A percentile compares a stretch with the other conserved stretches of the same genome.
phyloP scores from a whole-genome alignment of 2,113 vertebrate genomes.

The Grammomys dolichurus region DNA sequence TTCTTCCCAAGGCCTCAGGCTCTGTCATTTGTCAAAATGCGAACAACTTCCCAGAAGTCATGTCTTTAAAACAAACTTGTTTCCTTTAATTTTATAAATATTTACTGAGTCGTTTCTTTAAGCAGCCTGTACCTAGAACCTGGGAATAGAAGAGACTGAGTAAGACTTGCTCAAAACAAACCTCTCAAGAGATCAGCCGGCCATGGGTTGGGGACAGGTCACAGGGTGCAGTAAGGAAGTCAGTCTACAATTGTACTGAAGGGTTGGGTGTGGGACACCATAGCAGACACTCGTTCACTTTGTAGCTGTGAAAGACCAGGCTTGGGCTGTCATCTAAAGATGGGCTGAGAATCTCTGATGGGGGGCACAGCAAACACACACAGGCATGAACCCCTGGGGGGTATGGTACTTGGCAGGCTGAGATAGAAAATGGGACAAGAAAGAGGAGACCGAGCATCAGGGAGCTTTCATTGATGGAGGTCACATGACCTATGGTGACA shows the following conservation, averaged over 20 bases:
- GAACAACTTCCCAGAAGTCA: conserved; percentile 37
- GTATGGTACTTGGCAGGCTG: background rate
- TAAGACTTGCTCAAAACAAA: conserved; percentile 24
- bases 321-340: background rate
- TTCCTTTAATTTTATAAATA: conserved; percentile 74
- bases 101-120: conserved; percentile 58
- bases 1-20: conserved; percentile 2
- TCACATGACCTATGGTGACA: background rate
- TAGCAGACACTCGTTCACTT: background rate
- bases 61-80: conserved; percentile 41
- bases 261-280: background rate
- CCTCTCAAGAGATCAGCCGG: conserved; percentile 8
- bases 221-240: background rate
- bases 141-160: conserved; percentile 62
- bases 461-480: background rate
- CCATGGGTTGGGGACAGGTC: rapidly evolving
- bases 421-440: too few species aligned
- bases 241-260: background rate
- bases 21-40: conserved; percentile 68
- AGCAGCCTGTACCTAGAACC: conserved; percentile 39
- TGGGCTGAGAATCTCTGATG: too few species aligned
- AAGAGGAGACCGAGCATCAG: background rate
- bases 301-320: background rate
- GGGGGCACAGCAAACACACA: background rate
- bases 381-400: too few species aligned